Conservation (phyloP, 2,797 vertebrate genomes). For the Protonibea diacanthus region DNA sequence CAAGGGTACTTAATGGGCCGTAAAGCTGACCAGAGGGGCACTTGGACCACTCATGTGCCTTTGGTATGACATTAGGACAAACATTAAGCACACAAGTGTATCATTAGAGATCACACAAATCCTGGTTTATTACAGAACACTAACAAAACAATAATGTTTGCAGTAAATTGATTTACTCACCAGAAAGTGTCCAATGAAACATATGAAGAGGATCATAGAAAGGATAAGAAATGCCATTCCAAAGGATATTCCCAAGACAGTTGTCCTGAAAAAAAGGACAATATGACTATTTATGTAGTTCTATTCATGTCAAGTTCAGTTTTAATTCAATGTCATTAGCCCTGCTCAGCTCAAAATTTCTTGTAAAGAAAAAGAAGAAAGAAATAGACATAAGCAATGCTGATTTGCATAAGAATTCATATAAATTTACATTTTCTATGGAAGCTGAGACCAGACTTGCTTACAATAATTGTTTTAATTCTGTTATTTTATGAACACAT, state of each 20-base stretch:
- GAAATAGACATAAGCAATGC: not conserved
- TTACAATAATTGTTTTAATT: too few species aligned
- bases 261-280: conserved; percentile 82
- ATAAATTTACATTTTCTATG: not conserved
- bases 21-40: conserved; percentile 41
- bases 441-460: too few species aligned
- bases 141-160: not conserved
- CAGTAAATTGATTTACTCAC: conserved; percentile 78
- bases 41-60: conserved; percentile 38
- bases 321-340: conserved; percentile 2
- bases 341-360: not conserved
- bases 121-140: not conserved
- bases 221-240: conserved; percentile 91
- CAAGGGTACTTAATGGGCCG: conserved; percentile 28
- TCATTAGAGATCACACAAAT: conserved; percentile 11
- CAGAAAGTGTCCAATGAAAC: conserved; percentile 93
- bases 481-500: too few species aligned
- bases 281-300: not conserved
- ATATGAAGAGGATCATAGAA: conserved; percentile 91
- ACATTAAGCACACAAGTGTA: conserved; percentile 23
- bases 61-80: conserved; percentile 35
- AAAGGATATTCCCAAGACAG: conserved; percentile 92
- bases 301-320: not conserved
- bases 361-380: not conserved
- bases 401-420: not conserved